Conservation (phyloP, 2,797 vertebrate genomes). For the Poeciliopsis infans region DNA sequence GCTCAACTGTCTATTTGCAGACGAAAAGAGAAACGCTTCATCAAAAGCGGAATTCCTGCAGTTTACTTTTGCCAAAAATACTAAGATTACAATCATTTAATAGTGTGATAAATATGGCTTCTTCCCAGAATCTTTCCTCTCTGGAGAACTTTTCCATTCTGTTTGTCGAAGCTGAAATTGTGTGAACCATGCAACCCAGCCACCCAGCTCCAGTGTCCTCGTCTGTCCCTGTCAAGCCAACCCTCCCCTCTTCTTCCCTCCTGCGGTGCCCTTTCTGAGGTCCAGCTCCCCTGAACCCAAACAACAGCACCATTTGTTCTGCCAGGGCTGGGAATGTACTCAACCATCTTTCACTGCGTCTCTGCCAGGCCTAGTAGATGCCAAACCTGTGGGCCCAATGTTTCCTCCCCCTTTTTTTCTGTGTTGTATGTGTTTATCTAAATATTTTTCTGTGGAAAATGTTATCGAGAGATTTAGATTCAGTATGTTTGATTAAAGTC, state of each 20-base stretch:
- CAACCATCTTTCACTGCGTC: constrained; percentile 67
- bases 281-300: constrained; percentile 76
- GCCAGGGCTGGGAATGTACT: constrained; percentile 74
- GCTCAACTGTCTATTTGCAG: neutral
- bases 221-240: constrained; percentile 70
- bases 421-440: constrained; percentile 47
- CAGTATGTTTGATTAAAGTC: neutral
- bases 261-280: constrained; percentile 68
- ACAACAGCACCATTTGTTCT: constrained; percentile 80
- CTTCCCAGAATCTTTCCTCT: constrained; percentile 27
- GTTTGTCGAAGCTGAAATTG: constrained; percentile 58
- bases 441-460: constrained; percentile 38
- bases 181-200: constrained; percentile 61
- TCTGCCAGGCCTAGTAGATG: constrained; percentile 63
- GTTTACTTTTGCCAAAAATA: neutral
- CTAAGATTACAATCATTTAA: neutral
- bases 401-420: constrained; percentile 59
- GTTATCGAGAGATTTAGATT: neutral
- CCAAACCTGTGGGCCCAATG: constrained; percentile 67
- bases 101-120: constrained; percentile 22
- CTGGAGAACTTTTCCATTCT: constrained; percentile 46
- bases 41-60: neutral
- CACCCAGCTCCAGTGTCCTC: constrained; percentile 69
- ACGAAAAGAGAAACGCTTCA: neutral
- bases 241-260: constrained; percentile 56